phyloP scores from a whole-genome alignment of 2,888 invertebrate genomes.

The Bellardia bayeri region DNA sequence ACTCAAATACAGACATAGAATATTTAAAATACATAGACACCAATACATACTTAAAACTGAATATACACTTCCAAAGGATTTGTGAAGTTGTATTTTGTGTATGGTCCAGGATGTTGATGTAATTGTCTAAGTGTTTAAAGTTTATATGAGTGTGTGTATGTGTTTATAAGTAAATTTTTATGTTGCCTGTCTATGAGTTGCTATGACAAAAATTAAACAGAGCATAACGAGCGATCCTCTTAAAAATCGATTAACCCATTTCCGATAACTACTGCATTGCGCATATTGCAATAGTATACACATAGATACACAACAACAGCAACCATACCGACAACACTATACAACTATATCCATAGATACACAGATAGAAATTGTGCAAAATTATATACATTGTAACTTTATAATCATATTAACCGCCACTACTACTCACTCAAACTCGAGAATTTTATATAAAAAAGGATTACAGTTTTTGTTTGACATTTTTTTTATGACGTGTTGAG shows the following conservation, averaged over 20 bases:
- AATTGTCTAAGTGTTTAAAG: conserved; percentile 35
- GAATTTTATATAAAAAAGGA: conserved; percentile 3
- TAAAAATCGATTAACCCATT: conserved; percentile 83
- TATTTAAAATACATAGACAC: conserved; percentile 26
- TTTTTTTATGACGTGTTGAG: background rate
- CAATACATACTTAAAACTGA: background rate
- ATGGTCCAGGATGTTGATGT: conserved; percentile 58
- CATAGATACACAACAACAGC: background rate
- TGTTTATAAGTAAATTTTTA: conserved; percentile 23
- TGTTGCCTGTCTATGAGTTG: conserved; percentile 59
- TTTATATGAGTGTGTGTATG: background rate
- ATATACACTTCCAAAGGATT: no score
- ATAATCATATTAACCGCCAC: conserved; percentile 45
- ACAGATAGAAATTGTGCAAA: conserved; percentile 53
- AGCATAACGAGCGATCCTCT: conserved; percentile 81
- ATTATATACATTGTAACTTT: conserved; percentile 42
- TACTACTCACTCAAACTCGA: conserved; percentile 41
- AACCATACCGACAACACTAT: conserved; percentile 5
- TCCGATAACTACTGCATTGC: conserved; percentile 83
- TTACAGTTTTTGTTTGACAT: background rate
- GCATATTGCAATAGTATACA: conserved; percentile 74
- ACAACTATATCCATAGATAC: conserved; percentile 57
- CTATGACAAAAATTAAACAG: conserved; percentile 77
- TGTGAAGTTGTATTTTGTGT: conserved; percentile 15
- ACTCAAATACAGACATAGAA: conserved; percentile 35